A percentile compares a stretch with the other conserved stretches of the same genome.
Conservation (phyloP, 2,888 invertebrate genomes). For the Oligia fasciuncula region DNA sequence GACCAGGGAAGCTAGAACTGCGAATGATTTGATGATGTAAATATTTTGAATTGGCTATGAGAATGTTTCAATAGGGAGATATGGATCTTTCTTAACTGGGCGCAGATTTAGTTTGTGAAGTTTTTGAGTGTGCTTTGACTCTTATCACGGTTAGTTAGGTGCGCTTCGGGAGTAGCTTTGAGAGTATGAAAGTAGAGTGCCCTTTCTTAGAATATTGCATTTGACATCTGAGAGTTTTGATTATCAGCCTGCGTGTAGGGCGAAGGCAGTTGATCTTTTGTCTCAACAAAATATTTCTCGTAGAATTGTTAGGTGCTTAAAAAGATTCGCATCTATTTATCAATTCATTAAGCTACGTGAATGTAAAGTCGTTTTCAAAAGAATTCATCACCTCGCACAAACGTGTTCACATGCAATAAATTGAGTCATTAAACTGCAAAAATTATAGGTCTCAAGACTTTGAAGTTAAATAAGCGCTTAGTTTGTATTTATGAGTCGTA, state of each 20-base stretch:
- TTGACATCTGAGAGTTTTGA: conserved; percentile 80
- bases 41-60: conserved; percentile 46
- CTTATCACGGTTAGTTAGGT: conserved; percentile 87
- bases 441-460: conserved; percentile 69
- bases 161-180: conserved; percentile 76
- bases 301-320: conserved; percentile 34
- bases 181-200: conserved; percentile 79
- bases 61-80: conserved; percentile 60
- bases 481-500: conserved; percentile 75
- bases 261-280: conserved; percentile 68
- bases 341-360: conserved; percentile 36
- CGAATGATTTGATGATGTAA: conserved; percentile 46
- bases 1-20: conserved; percentile 53
- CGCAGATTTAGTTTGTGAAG: conserved; percentile 79
- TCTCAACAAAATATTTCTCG: conserved; percentile 70
- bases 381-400: conserved; percentile 59
- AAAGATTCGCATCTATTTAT: conserved; percentile 34
- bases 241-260: conserved; percentile 72
- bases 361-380: conserved; percentile 52
- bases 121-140: conserved; percentile 80
- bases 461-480: conserved; percentile 74
- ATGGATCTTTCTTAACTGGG: conserved; percentile 74
- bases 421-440: conserved; percentile 75
- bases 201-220: conserved; percentile 84
- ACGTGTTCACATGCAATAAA: conserved; percentile 66